Conservation (phyloP, 2,113 vertebrate genomes). For the Sinocyclocheilus grahami region DNA sequence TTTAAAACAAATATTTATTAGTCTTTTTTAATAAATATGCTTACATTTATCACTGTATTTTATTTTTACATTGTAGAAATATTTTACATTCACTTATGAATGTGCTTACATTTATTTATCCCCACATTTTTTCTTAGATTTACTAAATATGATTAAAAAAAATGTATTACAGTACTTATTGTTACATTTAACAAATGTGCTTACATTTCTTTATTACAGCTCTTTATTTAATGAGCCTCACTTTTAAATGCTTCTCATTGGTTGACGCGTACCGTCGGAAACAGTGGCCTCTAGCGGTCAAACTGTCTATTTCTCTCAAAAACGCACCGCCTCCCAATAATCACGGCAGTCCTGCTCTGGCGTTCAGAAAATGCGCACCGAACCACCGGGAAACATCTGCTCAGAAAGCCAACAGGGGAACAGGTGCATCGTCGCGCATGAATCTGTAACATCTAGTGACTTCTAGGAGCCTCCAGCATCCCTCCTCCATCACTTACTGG, state of each 20-base stretch:
- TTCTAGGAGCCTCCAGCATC: constrained; percentile 1
- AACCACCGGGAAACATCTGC: constrained; percentile 22
- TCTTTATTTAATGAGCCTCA: not conserved
- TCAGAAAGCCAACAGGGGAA: constrained; percentile 26
- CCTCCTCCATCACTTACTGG: not conserved
- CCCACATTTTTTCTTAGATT: not conserved
- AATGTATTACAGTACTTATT: not conserved
- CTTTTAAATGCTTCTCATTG: not conserved
- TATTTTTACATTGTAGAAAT: no score
- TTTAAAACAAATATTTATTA: no score
- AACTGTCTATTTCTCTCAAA: not conserved
- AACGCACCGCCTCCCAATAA: constrained; percentile 32
- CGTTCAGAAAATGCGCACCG: constrained; percentile 54
- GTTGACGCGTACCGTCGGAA: not conserved
- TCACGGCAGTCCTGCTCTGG: constrained; percentile 53
- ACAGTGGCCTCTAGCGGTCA: constrained; percentile 52
- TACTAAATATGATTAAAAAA: not conserved
- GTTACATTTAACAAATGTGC: not conserved
- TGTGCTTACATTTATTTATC: not conserved
- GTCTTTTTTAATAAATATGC: not conserved
- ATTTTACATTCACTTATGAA: no score
- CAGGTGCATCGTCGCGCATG: constrained; percentile 26
- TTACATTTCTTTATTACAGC: not conserved
- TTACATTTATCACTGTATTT: not conserved
- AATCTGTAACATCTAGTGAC: not conserved